phyloP scores from a whole-genome alignment of 2,113 vertebrate genomes.

The Anas platyrhynchos region DNA sequence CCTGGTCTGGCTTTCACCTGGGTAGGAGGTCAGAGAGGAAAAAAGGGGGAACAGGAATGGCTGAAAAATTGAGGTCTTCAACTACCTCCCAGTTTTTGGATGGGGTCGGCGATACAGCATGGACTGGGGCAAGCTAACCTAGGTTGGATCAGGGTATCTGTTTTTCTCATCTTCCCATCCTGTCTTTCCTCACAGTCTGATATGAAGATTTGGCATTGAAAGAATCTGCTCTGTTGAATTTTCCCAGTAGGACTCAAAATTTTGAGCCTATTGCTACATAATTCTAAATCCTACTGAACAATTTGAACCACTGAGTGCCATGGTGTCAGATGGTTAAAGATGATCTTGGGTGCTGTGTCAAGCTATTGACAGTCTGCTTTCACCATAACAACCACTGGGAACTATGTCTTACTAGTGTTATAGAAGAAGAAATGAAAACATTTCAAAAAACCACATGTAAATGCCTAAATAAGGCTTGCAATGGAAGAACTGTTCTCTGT shows the following conservation, averaged over 20 bases:
- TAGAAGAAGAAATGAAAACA: slow-evolving; percentile 41
- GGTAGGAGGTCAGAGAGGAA: rapidly evolving
- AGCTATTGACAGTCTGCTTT: background rate
- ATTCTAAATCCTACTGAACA: background rate
- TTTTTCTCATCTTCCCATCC: background rate
- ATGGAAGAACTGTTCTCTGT: background rate
- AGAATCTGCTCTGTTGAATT: background rate
- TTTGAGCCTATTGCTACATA: background rate
- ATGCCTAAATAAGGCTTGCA: slow-evolving; percentile 53
- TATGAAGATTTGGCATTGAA: background rate
- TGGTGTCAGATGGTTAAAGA: background rate
- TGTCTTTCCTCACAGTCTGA: background rate
- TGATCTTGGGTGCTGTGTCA: background rate
- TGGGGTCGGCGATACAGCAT: background rate
- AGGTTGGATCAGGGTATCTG: background rate
- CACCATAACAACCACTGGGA: background rate
- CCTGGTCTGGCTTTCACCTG: background rate
- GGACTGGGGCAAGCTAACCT: background rate
- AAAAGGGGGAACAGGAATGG: background rate
- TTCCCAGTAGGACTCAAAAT: background rate
- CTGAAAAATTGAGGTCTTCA: background rate
- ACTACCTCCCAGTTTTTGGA: background rate
- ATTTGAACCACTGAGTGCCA: background rate
- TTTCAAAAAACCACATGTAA: background rate
- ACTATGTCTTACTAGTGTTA: background rate